Percentiles rank a stretch among this genome's conserved stretches.
phyloP scores from a whole-genome alignment of 2,888 invertebrate species.

The Teinopalpus imperialis region DNA sequence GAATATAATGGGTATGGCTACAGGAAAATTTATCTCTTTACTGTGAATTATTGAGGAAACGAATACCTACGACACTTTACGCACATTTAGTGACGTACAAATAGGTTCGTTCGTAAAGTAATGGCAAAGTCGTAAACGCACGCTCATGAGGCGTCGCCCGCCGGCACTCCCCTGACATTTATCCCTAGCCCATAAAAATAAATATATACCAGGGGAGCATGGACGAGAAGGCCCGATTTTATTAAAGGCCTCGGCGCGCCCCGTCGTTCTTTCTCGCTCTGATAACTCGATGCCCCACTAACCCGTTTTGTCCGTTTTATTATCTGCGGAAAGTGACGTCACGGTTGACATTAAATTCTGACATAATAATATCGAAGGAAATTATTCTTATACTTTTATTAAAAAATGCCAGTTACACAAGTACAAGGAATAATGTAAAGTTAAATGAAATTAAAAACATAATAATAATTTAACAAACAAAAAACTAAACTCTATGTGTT shows the following conservation, averaged over 20 bases:
- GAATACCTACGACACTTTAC: slow-evolving; percentile 7
- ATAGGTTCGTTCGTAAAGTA: slow-evolving; percentile 8
- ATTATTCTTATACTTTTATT: too few species aligned
- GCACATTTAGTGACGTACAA: slow-evolving; percentile 16
- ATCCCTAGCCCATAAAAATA: slow-evolving; percentile 78
- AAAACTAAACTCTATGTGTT: too few species aligned
- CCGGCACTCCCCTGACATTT: slow-evolving; percentile 77
- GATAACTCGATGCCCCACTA: slow-evolving; percentile 54
- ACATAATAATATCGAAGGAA: not conserved
- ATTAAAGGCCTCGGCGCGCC: slow-evolving; percentile 74
- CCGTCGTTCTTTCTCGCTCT: slow-evolving; percentile 47
- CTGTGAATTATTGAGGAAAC: too few species aligned
- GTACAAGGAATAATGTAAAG: too few species aligned
- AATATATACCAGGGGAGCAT: slow-evolving; percentile 75
- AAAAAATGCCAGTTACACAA: too few species aligned
- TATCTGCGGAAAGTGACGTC: slow-evolving; percentile 8
- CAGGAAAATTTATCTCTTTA: too few species aligned
- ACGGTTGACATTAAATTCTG: not conserved
- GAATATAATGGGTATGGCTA: too few species aligned
- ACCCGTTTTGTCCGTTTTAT: slow-evolving; percentile 43
- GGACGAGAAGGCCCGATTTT: slow-evolving; percentile 56
- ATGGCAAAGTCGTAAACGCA: slow-evolving; percentile 49
- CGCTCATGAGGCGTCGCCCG: slow-evolving; percentile 53
- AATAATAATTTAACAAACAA: too few species aligned
- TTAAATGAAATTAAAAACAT: too few species aligned